A percentile compares a stretch with the other conserved stretches of the same genome.
phyloP scores from a whole-genome alignment of 2,797 vertebrate genomes.

The Gobio occitaniae region DNA sequence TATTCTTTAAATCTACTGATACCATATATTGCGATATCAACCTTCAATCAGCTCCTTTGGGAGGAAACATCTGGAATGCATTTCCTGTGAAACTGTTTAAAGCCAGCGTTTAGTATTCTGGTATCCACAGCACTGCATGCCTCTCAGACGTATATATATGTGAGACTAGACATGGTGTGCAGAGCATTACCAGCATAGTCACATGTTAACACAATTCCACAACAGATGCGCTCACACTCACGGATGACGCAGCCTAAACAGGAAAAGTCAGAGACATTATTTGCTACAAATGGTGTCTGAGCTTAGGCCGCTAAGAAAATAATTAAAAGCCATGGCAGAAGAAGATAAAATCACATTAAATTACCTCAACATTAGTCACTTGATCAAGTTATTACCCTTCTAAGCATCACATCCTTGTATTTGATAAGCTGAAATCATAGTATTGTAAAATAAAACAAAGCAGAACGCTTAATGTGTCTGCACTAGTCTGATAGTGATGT shows the following conservation, averaged over 20 bases:
- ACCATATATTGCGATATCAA: not conserved
- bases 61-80: slow-evolving; percentile 59
- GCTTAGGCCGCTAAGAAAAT: not conserved
- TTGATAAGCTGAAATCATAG: not conserved
- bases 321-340: not conserved
- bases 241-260: not conserved
- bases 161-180: not conserved
- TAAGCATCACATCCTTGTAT: not conserved
- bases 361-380: not conserved
- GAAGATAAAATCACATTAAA: not conserved
- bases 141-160: not conserved
- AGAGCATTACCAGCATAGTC: not conserved
- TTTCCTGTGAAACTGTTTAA: slow-evolving; percentile 53
- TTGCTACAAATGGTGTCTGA: not conserved
- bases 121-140: slow-evolving; percentile 13
- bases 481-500: not conserved
- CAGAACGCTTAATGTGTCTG: not conserved
- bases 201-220: slow-evolving; percentile 10
- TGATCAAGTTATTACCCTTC: not conserved
- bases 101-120: slow-evolving; percentile 34
- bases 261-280: slow-evolving; percentile 5
- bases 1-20: not conserved
- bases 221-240: slow-evolving; percentile 12
- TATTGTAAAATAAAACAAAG: slow-evolving; percentile 1
- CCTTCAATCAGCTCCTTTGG: not conserved